These are phyloP conservation scores for Pampus argenteus DNA, from an alignment of 2,797 vertebrate genomes.

Conservation along the genomic window DNA sequence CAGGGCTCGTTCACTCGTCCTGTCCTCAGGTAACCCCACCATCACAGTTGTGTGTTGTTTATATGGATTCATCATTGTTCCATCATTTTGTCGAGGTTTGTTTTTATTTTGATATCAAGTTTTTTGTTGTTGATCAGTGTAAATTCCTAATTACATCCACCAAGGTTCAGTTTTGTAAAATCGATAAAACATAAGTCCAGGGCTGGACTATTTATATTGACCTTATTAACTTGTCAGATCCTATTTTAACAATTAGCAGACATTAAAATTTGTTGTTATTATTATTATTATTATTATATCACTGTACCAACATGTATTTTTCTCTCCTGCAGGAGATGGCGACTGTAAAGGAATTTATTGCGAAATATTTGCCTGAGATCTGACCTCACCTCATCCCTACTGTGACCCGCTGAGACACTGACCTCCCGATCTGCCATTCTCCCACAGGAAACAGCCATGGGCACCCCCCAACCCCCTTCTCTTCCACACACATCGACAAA, in stretches of 20 bases:
- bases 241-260: too few relatives aligned
- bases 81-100: neutral
- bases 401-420: constrained; percentile 80
- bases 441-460: constrained; percentile 89
- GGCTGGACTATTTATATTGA: too few relatives aligned
- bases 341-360: constrained; percentile 96
- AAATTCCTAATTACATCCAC: too few relatives aligned
- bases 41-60: neutral
- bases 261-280: too few relatives aligned
- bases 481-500: constrained; percentile 34
- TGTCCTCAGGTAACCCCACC: constrained; percentile 88
- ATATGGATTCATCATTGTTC: neutral
- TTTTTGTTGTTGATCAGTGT: neutral
- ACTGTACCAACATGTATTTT: constrained; percentile 9
- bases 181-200: too few relatives aligned
- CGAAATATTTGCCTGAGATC: constrained; percentile 95
- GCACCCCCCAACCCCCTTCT: constrained; percentile 42
- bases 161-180: too few relatives aligned
- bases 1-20: constrained; percentile 91
- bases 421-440: constrained; percentile 84
- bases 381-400: constrained; percentile 86
- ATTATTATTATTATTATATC: too few relatives aligned
- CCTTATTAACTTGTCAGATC: too few relatives aligned
- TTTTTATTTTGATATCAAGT: too few relatives aligned
- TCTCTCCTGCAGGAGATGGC: constrained; percentile 91